Conservation (phyloP, 2,113 vertebrate genomes). For the Phrynosoma platyrhinos region DNA sequence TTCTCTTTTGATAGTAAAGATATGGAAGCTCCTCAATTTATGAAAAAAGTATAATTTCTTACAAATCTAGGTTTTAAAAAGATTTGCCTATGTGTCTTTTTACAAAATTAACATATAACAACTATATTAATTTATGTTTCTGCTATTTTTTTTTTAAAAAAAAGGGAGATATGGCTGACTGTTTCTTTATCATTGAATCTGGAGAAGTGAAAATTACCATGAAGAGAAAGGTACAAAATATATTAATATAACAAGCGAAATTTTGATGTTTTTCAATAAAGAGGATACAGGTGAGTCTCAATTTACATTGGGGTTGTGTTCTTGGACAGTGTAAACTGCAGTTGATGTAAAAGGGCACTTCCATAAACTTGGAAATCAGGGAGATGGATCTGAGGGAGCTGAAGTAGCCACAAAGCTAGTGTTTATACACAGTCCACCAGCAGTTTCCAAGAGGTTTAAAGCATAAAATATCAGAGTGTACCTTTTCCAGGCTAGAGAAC, state of each 20-base stretch:
- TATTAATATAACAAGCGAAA: neutral
- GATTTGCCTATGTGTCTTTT: neutral
- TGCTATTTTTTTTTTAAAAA: neutral
- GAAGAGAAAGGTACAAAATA: slow-evolving; percentile 89
- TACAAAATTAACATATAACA: neutral
- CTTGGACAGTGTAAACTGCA: too few relatives aligned
- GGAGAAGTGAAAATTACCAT: slow-evolving; percentile 98
- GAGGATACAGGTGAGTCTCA: neutral
- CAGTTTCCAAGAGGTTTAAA: too few relatives aligned
- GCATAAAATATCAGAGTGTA: too few relatives aligned
- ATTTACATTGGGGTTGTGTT: too few relatives aligned
- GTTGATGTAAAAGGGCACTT: too few relatives aligned
- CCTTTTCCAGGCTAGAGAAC: too few relatives aligned
- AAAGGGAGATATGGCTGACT: slow-evolving; percentile 94
- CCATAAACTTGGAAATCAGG: too few relatives aligned
- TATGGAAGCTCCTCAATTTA: neutral
- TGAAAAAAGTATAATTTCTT: slow-evolving; percentile 16
- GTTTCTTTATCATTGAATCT: slow-evolving; percentile 98
- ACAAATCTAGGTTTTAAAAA: slow-evolving; percentile 23
- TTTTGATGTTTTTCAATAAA: neutral
- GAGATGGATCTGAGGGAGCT: too few relatives aligned
- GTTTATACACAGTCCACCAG: too few relatives aligned
- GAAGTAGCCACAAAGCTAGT: too few relatives aligned
- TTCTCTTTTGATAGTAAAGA: neutral
- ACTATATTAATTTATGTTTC: slow-evolving; percentile 25